Evolutionary conservation across 1,140 invertebrate genomes (phyloP).

Genomic region (Eurosta solidaginis): DNA sequence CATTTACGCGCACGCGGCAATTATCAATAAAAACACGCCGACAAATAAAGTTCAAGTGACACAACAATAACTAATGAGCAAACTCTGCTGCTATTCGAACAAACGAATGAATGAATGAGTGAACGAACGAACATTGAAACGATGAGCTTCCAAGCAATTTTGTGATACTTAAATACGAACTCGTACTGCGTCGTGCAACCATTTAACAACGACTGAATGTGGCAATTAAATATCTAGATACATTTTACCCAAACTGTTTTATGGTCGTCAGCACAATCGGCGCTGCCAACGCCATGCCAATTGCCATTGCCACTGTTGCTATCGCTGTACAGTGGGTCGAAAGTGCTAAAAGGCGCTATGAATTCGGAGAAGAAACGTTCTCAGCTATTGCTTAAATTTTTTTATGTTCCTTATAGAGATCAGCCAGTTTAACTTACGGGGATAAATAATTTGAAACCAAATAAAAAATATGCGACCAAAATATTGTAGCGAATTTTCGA

Average conservation of each 20-base stretch:
- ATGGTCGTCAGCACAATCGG: background rate
- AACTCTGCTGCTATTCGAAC: background rate
- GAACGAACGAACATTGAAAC: constrained; percentile 10
- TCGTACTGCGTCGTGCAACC: constrained; percentile 59
- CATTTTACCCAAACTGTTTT: constrained; percentile 56
- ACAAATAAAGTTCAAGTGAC: background rate
- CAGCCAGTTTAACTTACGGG: background rate
- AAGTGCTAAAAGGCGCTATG: background rate
- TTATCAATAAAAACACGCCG: constrained; percentile 38
- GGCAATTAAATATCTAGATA: constrained; percentile 61
- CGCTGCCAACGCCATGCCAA: constrained; percentile 17
- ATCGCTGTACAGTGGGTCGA: constrained; percentile 30
- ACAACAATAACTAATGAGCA: constrained; percentile 12
- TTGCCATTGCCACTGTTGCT: constrained; percentile 25
- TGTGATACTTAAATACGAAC: background rate
- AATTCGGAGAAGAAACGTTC: background rate
- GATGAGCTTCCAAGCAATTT: background rate
- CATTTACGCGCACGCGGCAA: constrained; percentile 23
- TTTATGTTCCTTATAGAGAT: background rate
- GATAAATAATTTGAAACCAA: too few species aligned
- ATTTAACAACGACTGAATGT: constrained; percentile 60
- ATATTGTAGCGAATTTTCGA: too few species aligned
- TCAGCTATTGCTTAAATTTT: constrained; percentile 17
- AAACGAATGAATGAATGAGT: background rate
- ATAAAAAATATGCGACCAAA: too few species aligned